These are phyloP conservation scores for Bombyx mandarina DNA, from an alignment of 1,140 invertebrate genomes.

Conservation along the genomic window DNA sequence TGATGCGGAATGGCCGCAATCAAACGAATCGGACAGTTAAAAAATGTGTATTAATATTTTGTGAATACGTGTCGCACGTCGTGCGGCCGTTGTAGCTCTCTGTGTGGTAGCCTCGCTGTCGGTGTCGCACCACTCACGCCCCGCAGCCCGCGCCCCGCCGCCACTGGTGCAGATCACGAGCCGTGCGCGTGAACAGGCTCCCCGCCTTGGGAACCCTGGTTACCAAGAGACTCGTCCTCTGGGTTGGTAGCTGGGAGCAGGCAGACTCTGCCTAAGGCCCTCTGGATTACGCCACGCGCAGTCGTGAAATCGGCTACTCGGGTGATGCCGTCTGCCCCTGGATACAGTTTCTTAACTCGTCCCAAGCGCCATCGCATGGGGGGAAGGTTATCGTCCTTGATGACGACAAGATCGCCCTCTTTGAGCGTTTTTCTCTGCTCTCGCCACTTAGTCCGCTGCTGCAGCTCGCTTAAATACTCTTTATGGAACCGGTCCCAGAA, in stretches of 20 bases:
- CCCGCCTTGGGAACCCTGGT: too few species aligned
- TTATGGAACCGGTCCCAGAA: not conserved
- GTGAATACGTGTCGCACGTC: too few species aligned
- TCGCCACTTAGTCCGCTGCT: slow-evolving; percentile 2
- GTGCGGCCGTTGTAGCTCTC: too few species aligned
- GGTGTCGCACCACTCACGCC: too few species aligned
- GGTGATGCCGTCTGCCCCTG: slow-evolving; percentile 3
- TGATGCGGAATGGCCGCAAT: too few species aligned
- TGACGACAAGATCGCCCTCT: not conserved
- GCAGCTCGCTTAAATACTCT: not conserved
- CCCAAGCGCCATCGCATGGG: slow-evolving; percentile 3
- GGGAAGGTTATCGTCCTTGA: slow-evolving; percentile 5
- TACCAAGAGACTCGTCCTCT: too few species aligned
- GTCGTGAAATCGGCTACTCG: slow-evolving; percentile 1
- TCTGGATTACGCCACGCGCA: not conserved
- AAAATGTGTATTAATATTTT: too few species aligned
- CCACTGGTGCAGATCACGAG: too few species aligned
- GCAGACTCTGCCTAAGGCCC: not conserved
- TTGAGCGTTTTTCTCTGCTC: not conserved
- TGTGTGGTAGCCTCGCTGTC: too few species aligned
- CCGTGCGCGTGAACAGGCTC: too few species aligned
- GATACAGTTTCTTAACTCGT: not conserved
- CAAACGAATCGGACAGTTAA: too few species aligned
- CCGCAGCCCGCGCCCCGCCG: too few species aligned
- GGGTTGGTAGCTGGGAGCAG: not conserved